Evolutionary conservation across 2,113 vertebrate genomes (phyloP), one percentile per base, ranked within the genome.

Genomic region (Pampusana beccarii): DNA sequence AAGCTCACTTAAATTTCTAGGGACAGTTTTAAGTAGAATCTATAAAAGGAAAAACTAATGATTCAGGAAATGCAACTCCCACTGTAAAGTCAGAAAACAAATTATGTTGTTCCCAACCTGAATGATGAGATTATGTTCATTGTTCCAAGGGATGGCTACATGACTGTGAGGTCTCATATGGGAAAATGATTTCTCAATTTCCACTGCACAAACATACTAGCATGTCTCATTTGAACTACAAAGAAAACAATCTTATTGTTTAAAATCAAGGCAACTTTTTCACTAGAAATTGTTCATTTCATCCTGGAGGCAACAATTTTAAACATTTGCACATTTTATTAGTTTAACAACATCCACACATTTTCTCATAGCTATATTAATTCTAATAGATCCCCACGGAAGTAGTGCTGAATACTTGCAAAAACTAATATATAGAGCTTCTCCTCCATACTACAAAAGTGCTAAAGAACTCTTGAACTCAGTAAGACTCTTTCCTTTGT

Each of bases 91-190:
- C 77, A 86, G 44, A 48, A 84, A 93, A 75, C 16, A 73, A 46
- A 93, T 67, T 48, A 84, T 38, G 72, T 31, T 91, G 84, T 46
- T 82, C 58, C 60, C 70, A 57, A 5, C 67, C 26, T 87, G 91
- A 96, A 89, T n/a, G 40, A 73, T 56, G 33, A 86, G 46, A 90
- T 75, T 50, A 60, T 12, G 11, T 34, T 88, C 77, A 86, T 26
- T 92, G 92, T 90, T 96, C 65, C 90, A 92, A 86, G 57, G 16
- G 33, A 92, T 21, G 38, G 50, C 56, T 78, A 67, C 83, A 94
- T 8, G 28, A 73, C 69, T 69, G 12, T 38, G 56, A 92, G 28
- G 40, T 91, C 80, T 94, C 80, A 57, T 28, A 93, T 14, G 77
- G 64, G 53, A 90, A 93, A 88, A 90, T 34, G 21, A 82, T 57